These are phyloP conservation scores for Cybosia mesomella DNA, from an alignment of 2,888 invertebrate genomes.

Conservation along the genomic window DNA sequence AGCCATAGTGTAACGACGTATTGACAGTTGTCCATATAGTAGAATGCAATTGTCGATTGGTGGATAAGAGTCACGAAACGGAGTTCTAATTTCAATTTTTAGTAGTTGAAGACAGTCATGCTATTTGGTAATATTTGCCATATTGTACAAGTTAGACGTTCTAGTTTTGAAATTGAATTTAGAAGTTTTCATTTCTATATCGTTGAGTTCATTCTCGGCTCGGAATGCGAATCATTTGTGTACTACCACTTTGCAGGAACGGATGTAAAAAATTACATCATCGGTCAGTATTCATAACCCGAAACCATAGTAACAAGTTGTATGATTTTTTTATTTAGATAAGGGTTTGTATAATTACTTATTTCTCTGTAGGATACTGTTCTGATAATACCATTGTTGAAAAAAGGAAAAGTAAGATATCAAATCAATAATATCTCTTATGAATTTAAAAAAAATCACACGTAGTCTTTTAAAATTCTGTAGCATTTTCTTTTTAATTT, in stretches of 20 bases:
- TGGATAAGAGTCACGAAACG: constrained; percentile 46
- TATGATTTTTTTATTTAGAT: neutral
- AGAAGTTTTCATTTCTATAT: constrained; percentile 27
- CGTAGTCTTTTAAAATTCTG: constrained; percentile 14
- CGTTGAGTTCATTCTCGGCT: constrained; percentile 12
- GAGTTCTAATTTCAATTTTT: constrained; percentile 54
- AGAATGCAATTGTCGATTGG: constrained; percentile 42
- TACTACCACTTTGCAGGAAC: constrained; percentile 15
- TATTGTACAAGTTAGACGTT: constrained; percentile 42
- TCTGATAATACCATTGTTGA: too few relatives aligned
- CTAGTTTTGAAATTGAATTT: constrained; percentile 51
- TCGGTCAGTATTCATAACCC: neutral
- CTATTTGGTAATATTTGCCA: constrained; percentile 50
- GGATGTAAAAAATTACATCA: constrained; percentile 3
- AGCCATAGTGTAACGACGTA: constrained; percentile 26
- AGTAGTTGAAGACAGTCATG: constrained; percentile 51
- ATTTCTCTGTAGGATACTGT: neutral
- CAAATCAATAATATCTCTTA: neutral
- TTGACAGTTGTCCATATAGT: constrained; percentile 35
- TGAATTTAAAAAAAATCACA: constrained; percentile 5
- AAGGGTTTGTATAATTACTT: neutral
- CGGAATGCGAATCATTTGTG: constrained; percentile 16
- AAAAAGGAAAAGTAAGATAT: neutral
- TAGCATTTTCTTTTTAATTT: constrained; percentile 41
- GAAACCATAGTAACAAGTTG: neutral